Percentiles rank a stretch among this genome's conserved stretches.
Evolutionary conservation across 2,888 invertebrate genomes (phyloP).

Genomic region (Piscicola geometra): DNA sequence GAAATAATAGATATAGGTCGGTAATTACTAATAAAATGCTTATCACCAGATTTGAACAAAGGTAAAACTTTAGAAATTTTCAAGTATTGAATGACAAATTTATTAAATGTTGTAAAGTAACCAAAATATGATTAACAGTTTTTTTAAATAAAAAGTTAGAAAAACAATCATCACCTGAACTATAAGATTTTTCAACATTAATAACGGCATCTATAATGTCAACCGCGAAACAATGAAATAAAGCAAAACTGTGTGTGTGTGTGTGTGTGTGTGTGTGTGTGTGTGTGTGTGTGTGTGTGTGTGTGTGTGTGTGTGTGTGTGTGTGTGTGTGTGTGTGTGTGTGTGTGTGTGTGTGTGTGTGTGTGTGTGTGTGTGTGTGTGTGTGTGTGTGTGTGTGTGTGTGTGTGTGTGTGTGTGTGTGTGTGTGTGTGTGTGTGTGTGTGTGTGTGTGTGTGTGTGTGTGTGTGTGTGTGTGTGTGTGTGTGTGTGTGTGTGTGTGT

Average conservation of each 20-base stretch:
- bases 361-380: constrained; percentile 21
- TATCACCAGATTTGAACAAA: no score
- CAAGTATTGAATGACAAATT: no score
- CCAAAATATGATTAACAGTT: no score
- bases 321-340: constrained; percentile 15
- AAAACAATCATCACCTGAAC: no score
- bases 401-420: constrained; percentile 21
- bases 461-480: constrained; percentile 31
- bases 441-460: constrained; percentile 23
- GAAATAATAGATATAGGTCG: no score
- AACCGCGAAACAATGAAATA: no score
- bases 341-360: constrained; percentile 20
- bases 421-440: constrained; percentile 8
- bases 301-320: not conserved
- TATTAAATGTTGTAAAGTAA: no score
- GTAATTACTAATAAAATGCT: no score
- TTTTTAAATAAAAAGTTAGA: no score
- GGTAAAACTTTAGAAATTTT: no score
- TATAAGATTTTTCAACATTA: no score
- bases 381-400: constrained; percentile 17
- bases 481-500: not conserved
- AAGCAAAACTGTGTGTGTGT: constrained; percentile 12
- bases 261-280: constrained; percentile 61
- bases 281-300: constrained; percentile 53
- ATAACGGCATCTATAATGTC: no score